Percentiles rank a stretch among this genome's conserved stretches.
Conservation (phyloP, 2,113 vertebrate genomes). For the Narcine bancroftii region DNA sequence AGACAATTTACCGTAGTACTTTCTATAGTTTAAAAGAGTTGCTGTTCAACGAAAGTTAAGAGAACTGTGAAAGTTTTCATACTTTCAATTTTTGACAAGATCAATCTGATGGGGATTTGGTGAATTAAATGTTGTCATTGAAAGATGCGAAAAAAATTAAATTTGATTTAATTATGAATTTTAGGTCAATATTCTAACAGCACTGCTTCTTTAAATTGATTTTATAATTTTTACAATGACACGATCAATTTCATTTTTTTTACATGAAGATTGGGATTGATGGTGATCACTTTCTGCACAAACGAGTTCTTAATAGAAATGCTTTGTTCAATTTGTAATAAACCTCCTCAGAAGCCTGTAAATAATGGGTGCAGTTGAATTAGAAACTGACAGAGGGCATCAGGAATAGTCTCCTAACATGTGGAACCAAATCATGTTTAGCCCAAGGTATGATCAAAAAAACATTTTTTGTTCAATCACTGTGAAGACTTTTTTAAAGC, state of each 20-base stretch:
- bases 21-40: neutral
- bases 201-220: neutral
- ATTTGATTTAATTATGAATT: neutral
- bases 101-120: neutral
- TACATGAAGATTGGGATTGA: neutral
- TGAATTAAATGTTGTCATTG: neutral
- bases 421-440: slow-evolving; percentile 15
- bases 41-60: neutral
- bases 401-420: neutral
- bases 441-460: slow-evolving; percentile 4
- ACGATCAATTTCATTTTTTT: neutral
- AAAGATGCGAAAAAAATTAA: neutral
- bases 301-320: slow-evolving; percentile 16
- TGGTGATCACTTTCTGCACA: slow-evolving; percentile 28
- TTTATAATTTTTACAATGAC: neutral
- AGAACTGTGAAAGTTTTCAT: neutral
- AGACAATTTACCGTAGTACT: too few species aligned
- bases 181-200: neutral
- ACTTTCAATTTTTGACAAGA: neutral
- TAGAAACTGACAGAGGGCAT: neutral
- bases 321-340: slow-evolving; percentile 1
- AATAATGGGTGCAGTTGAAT: neutral
- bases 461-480: neutral
- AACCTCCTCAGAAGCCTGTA: neutral
- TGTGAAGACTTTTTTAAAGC: slow-evolving; percentile 19